Conservation (phyloP, 2,888 invertebrate genomes). For the Cephonodes hylas region DNA sequence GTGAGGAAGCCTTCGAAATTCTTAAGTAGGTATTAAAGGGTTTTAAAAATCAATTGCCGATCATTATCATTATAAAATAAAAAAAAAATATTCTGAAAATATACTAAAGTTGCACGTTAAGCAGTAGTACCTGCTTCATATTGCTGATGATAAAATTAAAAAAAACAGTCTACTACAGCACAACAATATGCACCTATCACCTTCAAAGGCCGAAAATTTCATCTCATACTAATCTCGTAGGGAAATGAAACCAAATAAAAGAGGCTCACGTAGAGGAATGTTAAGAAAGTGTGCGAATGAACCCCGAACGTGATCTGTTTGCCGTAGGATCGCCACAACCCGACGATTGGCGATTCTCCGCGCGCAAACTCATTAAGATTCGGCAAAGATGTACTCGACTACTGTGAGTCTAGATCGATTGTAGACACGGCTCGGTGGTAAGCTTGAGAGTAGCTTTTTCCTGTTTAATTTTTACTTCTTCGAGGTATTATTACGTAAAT, state of each 20-base stretch:
- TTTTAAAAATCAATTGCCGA: too few species aligned
- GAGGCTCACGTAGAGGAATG: conserved; percentile 53
- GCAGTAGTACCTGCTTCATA: too few species aligned
- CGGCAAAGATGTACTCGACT: conserved; percentile 50
- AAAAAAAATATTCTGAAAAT: too few species aligned
- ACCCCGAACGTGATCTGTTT: conserved; percentile 56
- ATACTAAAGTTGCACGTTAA: too few species aligned
- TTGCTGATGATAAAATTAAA: too few species aligned
- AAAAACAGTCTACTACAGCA: not conserved
- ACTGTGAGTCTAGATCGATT: not conserved
- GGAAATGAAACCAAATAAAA: conserved; percentile 24
- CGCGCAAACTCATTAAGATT: conserved; percentile 69
- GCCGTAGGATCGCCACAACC: conserved; percentile 43
- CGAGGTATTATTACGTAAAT: too few species aligned
- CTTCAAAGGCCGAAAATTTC: not conserved
- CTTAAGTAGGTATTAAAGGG: not conserved
- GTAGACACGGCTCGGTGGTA: conserved; percentile 4
- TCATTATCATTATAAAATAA: not conserved
- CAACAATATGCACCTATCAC: not conserved
- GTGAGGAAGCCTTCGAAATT: not conserved
- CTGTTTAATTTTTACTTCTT: too few species aligned
- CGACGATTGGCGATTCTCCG: conserved; percentile 53
- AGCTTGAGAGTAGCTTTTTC: too few species aligned
- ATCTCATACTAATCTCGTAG: not conserved
- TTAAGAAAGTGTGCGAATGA: conserved; percentile 60